Evolutionary conservation across 2,797 vertebrate genomes (phyloP).

Genomic region (Gallinago stenura): DNA sequence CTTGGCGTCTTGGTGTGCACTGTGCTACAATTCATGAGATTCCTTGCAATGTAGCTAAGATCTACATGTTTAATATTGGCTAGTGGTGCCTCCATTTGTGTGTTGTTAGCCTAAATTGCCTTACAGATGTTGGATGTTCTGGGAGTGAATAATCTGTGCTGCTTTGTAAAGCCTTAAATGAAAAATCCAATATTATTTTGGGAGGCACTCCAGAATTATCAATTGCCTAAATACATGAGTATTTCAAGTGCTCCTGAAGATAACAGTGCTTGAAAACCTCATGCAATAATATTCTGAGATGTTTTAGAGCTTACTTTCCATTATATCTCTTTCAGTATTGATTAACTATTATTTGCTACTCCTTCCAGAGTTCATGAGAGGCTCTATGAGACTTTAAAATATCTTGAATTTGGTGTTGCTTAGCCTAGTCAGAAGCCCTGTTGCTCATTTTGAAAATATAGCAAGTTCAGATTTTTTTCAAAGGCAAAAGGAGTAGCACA

Average conservation of each 20-base stretch:
- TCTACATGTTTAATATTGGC: slow-evolving; percentile 50
- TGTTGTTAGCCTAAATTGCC: slow-evolving; percentile 31
- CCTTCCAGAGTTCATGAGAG: not conserved
- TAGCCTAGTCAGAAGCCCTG: not conserved
- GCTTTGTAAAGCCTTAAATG: slow-evolving; percentile 44
- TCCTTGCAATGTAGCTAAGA: slow-evolving; percentile 23
- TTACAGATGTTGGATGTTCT: slow-evolving; percentile 52
- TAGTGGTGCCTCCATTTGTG: not conserved
- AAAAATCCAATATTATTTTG: slow-evolving; percentile 56
- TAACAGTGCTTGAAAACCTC: slow-evolving; percentile 53
- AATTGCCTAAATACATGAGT: slow-evolving; percentile 57
- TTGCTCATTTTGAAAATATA: not conserved
- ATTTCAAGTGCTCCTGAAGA: slow-evolving; percentile 63
- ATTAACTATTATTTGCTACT: slow-evolving; percentile 51
- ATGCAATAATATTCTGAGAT: slow-evolving; percentile 30
- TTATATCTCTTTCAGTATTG: slow-evolving; percentile 52
- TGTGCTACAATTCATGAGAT: not conserved
- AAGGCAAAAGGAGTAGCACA: not conserved
- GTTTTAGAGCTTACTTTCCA: slow-evolving; percentile 20
- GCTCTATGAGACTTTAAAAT: not conserved
- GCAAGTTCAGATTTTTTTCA: not conserved
- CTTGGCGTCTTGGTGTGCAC: not conserved
- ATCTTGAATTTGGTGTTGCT: slow-evolving; percentile 17
- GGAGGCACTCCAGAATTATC: slow-evolving; percentile 58
- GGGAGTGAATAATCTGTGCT: not conserved